Percentiles rank a stretch among this genome's conserved stretches.
Conservation (phyloP, 2,888 invertebrate genomes). For the Sphaeridia pumilis region DNA sequence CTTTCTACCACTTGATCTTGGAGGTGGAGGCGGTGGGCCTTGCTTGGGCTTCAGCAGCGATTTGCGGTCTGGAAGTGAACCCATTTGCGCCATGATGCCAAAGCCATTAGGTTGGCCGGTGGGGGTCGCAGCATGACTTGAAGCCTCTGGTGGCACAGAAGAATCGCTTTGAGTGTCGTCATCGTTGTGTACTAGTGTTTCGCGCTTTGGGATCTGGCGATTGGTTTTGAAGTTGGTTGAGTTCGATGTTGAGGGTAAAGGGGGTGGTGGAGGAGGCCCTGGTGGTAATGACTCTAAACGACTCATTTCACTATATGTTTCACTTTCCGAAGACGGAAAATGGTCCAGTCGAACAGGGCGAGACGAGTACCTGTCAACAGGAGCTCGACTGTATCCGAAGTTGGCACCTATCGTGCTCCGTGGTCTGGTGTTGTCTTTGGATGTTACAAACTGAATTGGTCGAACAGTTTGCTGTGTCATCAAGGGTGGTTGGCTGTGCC, state of each 20-base stretch:
- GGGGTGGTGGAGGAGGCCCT: slow-evolving; percentile 6
- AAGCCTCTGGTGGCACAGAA: neutral
- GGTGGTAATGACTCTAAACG: slow-evolving; percentile 6
- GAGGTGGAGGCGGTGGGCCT: slow-evolving; percentile 4
- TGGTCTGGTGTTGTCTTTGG: neutral
- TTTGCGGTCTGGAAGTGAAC: slow-evolving; percentile 7
- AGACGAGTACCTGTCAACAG: neutral
- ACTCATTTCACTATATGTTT: slow-evolving; percentile 27
- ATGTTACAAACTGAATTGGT: neutral
- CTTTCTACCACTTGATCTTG: neutral
- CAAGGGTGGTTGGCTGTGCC: neutral
- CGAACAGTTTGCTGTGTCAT: neutral
- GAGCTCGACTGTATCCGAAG: slow-evolving; percentile 4
- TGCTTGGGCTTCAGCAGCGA: slow-evolving; percentile 1
- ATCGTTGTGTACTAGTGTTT: neutral
- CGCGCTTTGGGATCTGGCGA: neutral
- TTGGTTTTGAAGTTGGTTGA: neutral
- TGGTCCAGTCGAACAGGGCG: slow-evolving; percentile 19
- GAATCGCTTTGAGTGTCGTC: neutral
- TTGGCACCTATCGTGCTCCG: slow-evolving; percentile 4
- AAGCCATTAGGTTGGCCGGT: slow-evolving; percentile 1
- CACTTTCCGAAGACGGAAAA: slow-evolving; percentile 28
- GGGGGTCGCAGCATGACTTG: neutral
- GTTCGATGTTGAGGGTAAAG: slow-evolving; percentile 6
- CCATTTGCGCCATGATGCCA: slow-evolving; percentile 7